A percentile compares a stretch with the other conserved stretches of the same genome.
Conservation (phyloP, 2,888 invertebrate genomes). For the Monoplex corrugatus region DNA sequence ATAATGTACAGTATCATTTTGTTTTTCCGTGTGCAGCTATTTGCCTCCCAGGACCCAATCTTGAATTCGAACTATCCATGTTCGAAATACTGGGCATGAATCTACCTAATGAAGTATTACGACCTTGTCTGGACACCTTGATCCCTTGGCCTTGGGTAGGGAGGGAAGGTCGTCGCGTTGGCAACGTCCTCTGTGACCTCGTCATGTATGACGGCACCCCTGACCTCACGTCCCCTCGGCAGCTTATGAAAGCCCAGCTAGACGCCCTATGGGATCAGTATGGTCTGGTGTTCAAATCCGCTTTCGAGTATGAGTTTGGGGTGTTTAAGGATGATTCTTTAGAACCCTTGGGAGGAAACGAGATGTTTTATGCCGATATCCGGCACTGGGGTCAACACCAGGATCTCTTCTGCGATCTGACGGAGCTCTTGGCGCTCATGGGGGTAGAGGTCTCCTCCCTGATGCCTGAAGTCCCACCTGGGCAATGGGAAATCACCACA, state of each 20-base stretch:
- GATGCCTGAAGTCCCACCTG: slow-evolving; percentile 21
- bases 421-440: slow-evolving; percentile 17
- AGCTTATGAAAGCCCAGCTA: slow-evolving; percentile 31
- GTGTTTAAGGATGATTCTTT: slow-evolving; percentile 14
- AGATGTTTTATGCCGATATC: not conserved
- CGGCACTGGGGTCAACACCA: not conserved
- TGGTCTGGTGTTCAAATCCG: slow-evolving; percentile 37
- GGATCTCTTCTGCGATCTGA: slow-evolving; percentile 35
- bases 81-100: slow-evolving; percentile 19
- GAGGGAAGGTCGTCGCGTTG: slow-evolving; percentile 8
- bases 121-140: slow-evolving; percentile 42
- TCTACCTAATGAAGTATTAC: not conserved
- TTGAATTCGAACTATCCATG: not conserved
- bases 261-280: slow-evolving; percentile 17
- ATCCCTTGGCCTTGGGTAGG: slow-evolving; percentile 41
- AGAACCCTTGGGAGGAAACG: not conserved
- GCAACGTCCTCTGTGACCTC: slow-evolving; percentile 47
- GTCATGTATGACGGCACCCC: slow-evolving; percentile 28
- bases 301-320: slow-evolving; percentile 43
- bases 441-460: slow-evolving; percentile 38
- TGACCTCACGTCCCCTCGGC: slow-evolving; percentile 29
- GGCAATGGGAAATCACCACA: slow-evolving; percentile 47
- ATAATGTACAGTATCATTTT: too few relatives aligned
- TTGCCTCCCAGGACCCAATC: slow-evolving; percentile 12
- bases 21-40: not conserved